Evolutionary conservation across 2,797 vertebrate species (phyloP).

Genomic region (Hyperoplus immaculatus): DNA sequence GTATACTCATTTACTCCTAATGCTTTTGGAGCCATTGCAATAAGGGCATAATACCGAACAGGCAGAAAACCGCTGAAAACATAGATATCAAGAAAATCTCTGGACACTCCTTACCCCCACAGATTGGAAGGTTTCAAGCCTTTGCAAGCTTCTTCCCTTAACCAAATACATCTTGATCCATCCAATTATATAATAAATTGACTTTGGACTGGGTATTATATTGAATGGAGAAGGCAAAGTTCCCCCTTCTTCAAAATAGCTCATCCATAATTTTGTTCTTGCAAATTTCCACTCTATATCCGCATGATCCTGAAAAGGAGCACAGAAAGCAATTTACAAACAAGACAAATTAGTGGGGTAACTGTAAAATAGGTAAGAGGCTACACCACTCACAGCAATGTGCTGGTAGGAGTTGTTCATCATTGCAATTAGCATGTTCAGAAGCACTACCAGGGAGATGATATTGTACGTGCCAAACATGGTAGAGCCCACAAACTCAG

Average conservation of each 20-base stretch:
- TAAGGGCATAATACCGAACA: too few species aligned
- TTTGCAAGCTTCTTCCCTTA: conserved; percentile 85
- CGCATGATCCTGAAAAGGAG: conserved; percentile 91
- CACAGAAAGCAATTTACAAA: conserved; percentile 33
- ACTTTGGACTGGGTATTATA: conserved; percentile 97
- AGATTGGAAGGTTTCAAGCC: conserved; percentile 91
- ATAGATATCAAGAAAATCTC: conserved; percentile 12
- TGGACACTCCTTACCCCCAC: conserved; percentile 89
- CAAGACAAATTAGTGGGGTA: conserved; percentile 14
- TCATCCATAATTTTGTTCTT: conserved; percentile 99
- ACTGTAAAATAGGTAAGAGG: background rate
- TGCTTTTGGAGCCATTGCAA: background rate
- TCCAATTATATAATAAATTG: conserved; percentile 90
- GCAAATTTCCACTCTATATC: conserved; percentile 99
- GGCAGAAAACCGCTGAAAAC: background rate
- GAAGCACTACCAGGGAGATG: conserved; percentile 96
- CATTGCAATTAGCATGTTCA: conserved; percentile 99
- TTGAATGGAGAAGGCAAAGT: conserved; percentile 98
- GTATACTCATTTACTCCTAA: conserved; percentile 18
- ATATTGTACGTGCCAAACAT: conserved; percentile 99
- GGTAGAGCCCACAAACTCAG: conserved; percentile 95
- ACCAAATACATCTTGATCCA: conserved; percentile 91
- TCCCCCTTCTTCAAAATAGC: conserved; percentile 99
- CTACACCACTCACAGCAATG: conserved; percentile 91
- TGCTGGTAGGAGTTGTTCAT: conserved; percentile 99